phyloP scores from a whole-genome alignment of 2,888 invertebrate genomes.

The Beris morrisii region DNA sequence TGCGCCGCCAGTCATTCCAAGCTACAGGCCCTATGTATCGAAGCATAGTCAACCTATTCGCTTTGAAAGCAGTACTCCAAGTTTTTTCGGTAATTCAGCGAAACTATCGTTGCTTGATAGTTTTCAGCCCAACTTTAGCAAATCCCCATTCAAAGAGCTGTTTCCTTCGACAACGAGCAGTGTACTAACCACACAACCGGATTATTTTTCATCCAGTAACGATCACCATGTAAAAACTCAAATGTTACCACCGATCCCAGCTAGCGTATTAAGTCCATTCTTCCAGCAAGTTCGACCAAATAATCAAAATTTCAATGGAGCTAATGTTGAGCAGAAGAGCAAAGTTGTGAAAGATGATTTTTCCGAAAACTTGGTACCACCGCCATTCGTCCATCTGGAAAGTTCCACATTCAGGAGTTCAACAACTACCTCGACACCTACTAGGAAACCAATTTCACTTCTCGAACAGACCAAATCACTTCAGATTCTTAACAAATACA shows the following conservation, averaged over 20 bases:
- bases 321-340: neutral
- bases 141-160: neutral
- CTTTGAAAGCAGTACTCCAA: slow-evolving; percentile 21
- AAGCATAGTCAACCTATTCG: slow-evolving; percentile 10
- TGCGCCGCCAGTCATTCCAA: neutral
- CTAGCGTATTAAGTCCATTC: slow-evolving; percentile 38
- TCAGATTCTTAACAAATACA: slow-evolving; percentile 36
- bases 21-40: neutral
- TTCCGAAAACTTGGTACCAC: slow-evolving; percentile 35
- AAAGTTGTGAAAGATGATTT: slow-evolving; percentile 33
- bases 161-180: slow-evolving; percentile 6
- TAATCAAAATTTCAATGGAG: neutral
- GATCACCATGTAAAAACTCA: slow-evolving; percentile 1
- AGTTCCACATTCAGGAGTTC: slow-evolving; percentile 24
- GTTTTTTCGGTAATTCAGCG: slow-evolving; percentile 11
- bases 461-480: slow-evolving; percentile 31
- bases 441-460: neutral
- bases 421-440: slow-evolving; percentile 17
- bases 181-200: neutral
- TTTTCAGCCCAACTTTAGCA: slow-evolving; percentile 7
- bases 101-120: slow-evolving; percentile 11
- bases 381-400: slow-evolving; percentile 26
- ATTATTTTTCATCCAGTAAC: neutral
- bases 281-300: slow-evolving; percentile 34
- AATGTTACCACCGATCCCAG: slow-evolving; percentile 35